Percentiles rank a stretch among this genome's conserved stretches.
Conservation (phyloP, 2,888 invertebrate genomes). For the Xestia sexstrigata region DNA sequence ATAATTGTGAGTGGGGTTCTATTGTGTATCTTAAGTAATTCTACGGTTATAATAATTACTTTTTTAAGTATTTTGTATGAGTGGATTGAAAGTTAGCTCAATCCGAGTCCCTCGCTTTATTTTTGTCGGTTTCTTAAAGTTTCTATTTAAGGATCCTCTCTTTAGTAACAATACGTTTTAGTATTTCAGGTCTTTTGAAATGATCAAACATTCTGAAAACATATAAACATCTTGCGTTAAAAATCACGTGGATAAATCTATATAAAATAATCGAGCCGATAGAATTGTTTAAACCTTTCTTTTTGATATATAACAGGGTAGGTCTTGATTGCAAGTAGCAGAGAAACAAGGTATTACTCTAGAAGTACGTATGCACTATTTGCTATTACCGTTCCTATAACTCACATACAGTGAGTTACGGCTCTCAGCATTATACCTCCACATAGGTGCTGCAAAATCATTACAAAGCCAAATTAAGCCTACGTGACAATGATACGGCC, state of each 20-base stretch:
- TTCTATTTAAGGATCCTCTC: background rate
- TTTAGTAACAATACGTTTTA: background rate
- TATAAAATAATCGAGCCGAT: background rate
- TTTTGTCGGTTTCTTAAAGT: background rate
- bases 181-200: background rate
- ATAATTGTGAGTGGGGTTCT: background rate
- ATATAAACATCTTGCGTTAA: background rate
- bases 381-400: background rate
- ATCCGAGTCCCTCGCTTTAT: background rate
- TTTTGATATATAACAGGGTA: background rate
- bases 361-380: background rate
- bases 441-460: constrained; percentile 12
- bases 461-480: constrained; percentile 42
- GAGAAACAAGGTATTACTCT: background rate
- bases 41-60: background rate
- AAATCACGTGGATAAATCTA: no score
- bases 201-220: background rate
- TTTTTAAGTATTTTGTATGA: background rate
- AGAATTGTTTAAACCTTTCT: background rate
- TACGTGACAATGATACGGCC: constrained; percentile 35
- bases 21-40: background rate
- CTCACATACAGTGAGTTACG: background rate
- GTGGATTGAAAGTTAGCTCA: background rate
- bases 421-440: no score
- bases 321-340: background rate